phyloP scores from a whole-genome alignment of 2,113 vertebrate species.

The Seriola aureovittata region DNA sequence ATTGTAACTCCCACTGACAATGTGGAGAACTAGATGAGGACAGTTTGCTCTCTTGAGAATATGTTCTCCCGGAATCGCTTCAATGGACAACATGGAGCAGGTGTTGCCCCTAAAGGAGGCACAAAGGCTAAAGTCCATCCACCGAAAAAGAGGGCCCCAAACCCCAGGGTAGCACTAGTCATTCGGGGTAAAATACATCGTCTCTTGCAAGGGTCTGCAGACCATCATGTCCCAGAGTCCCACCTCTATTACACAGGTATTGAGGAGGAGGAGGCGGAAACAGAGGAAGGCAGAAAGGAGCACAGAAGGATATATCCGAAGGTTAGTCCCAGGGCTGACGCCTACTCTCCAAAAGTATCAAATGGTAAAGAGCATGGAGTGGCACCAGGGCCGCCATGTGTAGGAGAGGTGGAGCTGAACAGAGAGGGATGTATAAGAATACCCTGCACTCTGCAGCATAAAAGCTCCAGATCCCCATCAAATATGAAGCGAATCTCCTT shows the following conservation, averaged over 20 bases:
- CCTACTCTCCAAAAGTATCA: constrained; percentile 61
- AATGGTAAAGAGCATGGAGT: constrained; percentile 68
- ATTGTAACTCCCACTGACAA: constrained; percentile 41
- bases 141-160: constrained; percentile 86
- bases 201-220: constrained; percentile 88
- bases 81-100: constrained; percentile 86
- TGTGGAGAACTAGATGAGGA: constrained; percentile 57
- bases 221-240: constrained; percentile 82
- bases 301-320: constrained; percentile 52
- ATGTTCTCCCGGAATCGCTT: constrained; percentile 90
- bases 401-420: constrained; percentile 86
- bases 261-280: constrained; percentile 80
- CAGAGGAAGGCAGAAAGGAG: constrained; percentile 56
- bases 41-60: constrained; percentile 47
- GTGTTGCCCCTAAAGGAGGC: constrained; percentile 80
- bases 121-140: constrained; percentile 81
- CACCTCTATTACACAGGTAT: constrained; percentile 84
- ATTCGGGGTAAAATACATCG: constrained; percentile 91
- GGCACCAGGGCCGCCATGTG: constrained; percentile 69
- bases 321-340: constrained; percentile 52
- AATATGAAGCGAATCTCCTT: constrained; percentile 69
- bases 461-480: constrained; percentile 58
- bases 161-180: constrained; percentile 84
- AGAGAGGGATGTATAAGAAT: constrained; percentile 86
- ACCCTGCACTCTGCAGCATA: constrained; percentile 84